phyloP scores from a whole-genome alignment of 2,113 vertebrate genomes.

The Zosterops japonicus region DNA sequence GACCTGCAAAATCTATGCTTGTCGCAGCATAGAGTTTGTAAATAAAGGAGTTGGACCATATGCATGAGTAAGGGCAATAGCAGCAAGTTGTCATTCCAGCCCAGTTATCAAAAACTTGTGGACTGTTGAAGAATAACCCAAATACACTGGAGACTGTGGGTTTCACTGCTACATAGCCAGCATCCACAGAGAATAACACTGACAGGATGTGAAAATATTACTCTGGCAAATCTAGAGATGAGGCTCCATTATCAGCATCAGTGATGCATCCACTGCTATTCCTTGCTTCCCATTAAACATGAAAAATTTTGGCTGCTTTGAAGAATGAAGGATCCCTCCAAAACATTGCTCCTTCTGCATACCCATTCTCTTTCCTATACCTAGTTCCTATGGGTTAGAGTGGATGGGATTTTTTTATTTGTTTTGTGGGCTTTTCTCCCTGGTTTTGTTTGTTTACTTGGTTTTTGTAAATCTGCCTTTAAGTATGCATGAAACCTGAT shows the following conservation, averaged over 20 bases:
- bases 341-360: background rate
- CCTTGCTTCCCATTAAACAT: background rate
- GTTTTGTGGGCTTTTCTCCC: background rate
- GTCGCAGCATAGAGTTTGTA: background rate
- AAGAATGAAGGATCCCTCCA: background rate
- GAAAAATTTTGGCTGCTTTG: background rate
- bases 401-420: background rate
- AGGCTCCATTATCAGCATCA: background rate
- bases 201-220: background rate
- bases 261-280: background rate
- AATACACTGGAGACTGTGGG: background rate
- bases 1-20: background rate
- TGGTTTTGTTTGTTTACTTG: background rate
- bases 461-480: background rate
- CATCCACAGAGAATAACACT: background rate
- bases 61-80: background rate
- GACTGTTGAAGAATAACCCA: background rate
- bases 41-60: background rate
- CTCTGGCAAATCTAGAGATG: background rate
- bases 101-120: background rate
- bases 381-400: background rate
- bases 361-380: background rate
- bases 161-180: background rate
- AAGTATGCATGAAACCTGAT: background rate
- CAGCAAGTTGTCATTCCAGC: background rate